These are phyloP conservation scores for Gandaritis pyraliata DNA, from an alignment of 2,888 invertebrate species.

Conservation along the genomic window DNA sequence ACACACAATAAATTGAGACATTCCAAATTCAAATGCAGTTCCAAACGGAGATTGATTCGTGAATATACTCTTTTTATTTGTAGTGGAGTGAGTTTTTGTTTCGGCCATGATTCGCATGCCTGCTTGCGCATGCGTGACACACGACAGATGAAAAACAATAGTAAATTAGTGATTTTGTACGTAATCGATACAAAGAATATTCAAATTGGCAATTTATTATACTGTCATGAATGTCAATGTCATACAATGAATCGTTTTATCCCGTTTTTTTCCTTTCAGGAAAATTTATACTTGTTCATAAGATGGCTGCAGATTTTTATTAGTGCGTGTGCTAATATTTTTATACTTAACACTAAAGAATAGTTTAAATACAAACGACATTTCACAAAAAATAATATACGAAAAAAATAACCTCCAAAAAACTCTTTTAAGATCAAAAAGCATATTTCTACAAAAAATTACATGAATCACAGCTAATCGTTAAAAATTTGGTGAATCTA, in stretches of 20 bases:
- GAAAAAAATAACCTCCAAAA: too few species aligned
- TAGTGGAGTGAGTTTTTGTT: conserved; percentile 33
- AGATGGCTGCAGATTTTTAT: too few species aligned
- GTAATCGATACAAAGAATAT: conserved; percentile 39
- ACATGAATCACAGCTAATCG: too few species aligned
- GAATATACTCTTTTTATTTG: conserved; percentile 30
- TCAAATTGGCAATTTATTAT: conserved; percentile 14
- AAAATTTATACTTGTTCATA: too few species aligned
- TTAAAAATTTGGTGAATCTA: too few species aligned
- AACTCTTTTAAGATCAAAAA: too few species aligned
- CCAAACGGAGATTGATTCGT: conserved; percentile 27
- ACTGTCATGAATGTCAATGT: conserved; percentile 16
- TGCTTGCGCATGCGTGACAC: conserved; percentile 40
- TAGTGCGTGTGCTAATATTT: too few species aligned
- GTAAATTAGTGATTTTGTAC: conserved; percentile 34
- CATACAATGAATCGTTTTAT: background rate
- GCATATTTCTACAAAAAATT: too few species aligned
- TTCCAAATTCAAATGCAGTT: conserved; percentile 29
- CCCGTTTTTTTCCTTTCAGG: background rate
- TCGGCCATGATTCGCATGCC: conserved; percentile 34
- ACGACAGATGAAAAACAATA: conserved; percentile 42
- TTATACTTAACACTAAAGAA: too few species aligned
- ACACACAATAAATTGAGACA: conserved; percentile 14
- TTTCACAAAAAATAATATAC: too few species aligned
- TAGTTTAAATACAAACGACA: too few species aligned